Percentiles rank a stretch among this genome's conserved stretches.
These are phyloP conservation scores for Tenualosa ilisha DNA, from an alignment of 2,797 vertebrate species.

Conservation along the genomic window DNA sequence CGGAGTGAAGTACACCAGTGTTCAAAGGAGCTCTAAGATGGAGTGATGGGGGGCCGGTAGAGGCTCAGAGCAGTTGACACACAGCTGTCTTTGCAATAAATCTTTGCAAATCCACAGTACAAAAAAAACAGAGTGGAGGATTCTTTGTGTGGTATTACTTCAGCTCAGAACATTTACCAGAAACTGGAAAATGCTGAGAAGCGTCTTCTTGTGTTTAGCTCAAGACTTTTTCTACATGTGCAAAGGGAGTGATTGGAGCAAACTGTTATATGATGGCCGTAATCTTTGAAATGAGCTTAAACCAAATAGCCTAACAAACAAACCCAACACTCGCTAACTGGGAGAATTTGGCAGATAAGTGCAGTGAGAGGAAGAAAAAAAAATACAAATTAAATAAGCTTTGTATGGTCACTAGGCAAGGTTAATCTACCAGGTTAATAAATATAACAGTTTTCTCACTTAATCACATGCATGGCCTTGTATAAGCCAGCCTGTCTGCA, in stretches of 20 bases:
- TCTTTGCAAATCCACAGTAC: constrained; percentile 77
- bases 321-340: constrained; percentile 48
- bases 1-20: constrained; percentile 73
- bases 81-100: constrained; percentile 81
- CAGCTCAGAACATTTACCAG: constrained; percentile 52
- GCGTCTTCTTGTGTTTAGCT: constrained; percentile 1
- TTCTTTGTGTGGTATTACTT: constrained; percentile 70
- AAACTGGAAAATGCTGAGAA: constrained; percentile 49
- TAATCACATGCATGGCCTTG: constrained; percentile 61
- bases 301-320: constrained; percentile 48
- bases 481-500: constrained; percentile 65
- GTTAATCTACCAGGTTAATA: constrained; percentile 75
- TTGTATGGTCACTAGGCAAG: constrained; percentile 58
- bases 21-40: constrained; percentile 80
- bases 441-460: constrained; percentile 64
- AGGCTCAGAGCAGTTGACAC: constrained; percentile 75
- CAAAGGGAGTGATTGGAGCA: not conserved
- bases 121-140: constrained; percentile 56
- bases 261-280: constrained; percentile 13
- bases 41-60: constrained; percentile 69
- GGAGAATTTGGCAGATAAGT: constrained; percentile 52
- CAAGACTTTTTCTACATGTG: not conserved
- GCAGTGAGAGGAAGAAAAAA: constrained; percentile 56
- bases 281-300: constrained; percentile 26
- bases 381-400: constrained; percentile 61